A percentile compares a stretch with the other conserved stretches of the same genome.
Evolutionary conservation across 2,113 vertebrate genomes (phyloP).

Genomic region (Pimephales promelas): DNA sequence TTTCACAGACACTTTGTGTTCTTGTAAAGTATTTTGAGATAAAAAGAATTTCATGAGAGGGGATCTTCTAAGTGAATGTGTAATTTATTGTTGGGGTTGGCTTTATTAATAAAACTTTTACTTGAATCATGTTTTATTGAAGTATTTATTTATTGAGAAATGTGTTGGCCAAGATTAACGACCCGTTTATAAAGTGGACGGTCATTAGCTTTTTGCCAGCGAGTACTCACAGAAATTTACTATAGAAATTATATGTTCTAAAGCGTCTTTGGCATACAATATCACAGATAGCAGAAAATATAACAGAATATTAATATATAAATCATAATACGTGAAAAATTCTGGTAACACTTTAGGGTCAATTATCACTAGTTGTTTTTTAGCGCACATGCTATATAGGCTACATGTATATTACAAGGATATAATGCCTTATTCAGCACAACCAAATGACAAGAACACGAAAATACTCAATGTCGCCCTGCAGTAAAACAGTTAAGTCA

Average conservation of each 20-base stretch:
- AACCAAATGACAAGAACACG: too few relatives aligned
- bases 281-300: not conserved
- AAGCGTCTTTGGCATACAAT: not conserved
- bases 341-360: too few relatives aligned
- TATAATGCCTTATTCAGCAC: too few relatives aligned
- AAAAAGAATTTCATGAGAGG: slow-evolving; percentile 63
- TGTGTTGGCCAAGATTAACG: not conserved
- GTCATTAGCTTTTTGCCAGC: not conserved
- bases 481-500: too few relatives aligned
- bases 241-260: not conserved
- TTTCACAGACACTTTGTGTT: slow-evolving; percentile 51
- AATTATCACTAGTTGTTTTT: too few relatives aligned
- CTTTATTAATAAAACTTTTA: slow-evolving; percentile 63
- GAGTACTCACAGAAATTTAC: not conserved
- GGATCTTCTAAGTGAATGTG: slow-evolving; percentile 64
- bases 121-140: slow-evolving; percentile 1
- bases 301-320: too few relatives aligned
- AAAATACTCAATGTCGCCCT: too few relatives aligned
- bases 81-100: slow-evolving; percentile 69
- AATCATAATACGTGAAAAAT: too few relatives aligned
- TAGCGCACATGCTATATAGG: too few relatives aligned
- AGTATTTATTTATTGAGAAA: not conserved
- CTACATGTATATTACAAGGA: too few relatives aligned
- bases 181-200: not conserved
- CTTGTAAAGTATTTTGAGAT: slow-evolving; percentile 72